These are phyloP conservation scores for Sinhomidia bicolor DNA, from an alignment of 2,888 invertebrate genomes.

Conservation along the genomic window DNA sequence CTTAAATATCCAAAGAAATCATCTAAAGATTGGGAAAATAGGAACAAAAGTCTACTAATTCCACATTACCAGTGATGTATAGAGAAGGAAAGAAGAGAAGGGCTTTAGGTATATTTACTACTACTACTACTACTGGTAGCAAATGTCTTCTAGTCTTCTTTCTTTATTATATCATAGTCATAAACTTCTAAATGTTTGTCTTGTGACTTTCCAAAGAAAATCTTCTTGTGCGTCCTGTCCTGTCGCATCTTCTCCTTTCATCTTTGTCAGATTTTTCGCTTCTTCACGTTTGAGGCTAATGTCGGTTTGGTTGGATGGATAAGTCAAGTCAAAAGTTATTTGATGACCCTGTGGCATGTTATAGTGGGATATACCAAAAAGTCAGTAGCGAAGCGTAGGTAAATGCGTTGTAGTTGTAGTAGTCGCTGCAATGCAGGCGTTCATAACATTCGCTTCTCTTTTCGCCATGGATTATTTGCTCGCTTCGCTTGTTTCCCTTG, in stretches of 20 bases:
- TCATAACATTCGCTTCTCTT: background rate
- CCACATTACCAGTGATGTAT: background rate
- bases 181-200: conserved; percentile 16
- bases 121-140: too few species aligned
- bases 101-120: background rate
- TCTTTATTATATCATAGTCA: background rate
- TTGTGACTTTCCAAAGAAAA: conserved; percentile 35
- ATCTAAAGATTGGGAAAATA: background rate
- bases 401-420: too few species aligned
- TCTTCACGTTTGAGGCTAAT: background rate
- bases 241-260: background rate
- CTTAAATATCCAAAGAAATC: background rate
- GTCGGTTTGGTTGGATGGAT: conserved; percentile 23
- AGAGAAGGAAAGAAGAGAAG: background rate
- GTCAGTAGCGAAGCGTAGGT: background rate
- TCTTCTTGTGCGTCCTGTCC: conserved; percentile 20
- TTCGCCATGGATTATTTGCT: conserved; percentile 1
- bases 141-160: too few species aligned
- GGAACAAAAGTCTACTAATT: background rate
- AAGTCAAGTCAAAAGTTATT: conserved; percentile 51
- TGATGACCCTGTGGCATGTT: conserved; percentile 36
- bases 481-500: conserved; percentile 11
- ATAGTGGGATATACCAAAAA: background rate
- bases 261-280: conserved; percentile 42
- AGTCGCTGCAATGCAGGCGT: too few species aligned